Percentiles rank a stretch among this genome's conserved stretches.
Evolutionary conservation across 2,888 invertebrate genomes (phyloP).

Genomic region (Xiphydria camelus): DNA sequence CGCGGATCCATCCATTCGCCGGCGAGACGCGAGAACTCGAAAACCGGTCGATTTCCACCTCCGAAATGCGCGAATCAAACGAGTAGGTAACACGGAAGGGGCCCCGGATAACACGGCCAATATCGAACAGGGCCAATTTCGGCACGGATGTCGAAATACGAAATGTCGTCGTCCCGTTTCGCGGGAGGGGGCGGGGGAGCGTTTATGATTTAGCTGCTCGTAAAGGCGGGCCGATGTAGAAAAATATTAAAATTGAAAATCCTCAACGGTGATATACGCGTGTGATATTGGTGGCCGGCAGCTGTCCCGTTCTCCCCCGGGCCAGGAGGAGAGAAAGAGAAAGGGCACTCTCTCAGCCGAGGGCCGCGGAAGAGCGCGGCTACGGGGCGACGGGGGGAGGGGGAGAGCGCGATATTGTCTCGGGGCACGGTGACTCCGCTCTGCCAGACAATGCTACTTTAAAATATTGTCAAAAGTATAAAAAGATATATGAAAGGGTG

Average conservation of each 20-base stretch:
- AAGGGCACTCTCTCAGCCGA: too few species aligned
- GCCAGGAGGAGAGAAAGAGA: conserved; percentile 21
- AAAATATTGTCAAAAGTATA: conserved; percentile 53
- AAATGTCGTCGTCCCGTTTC: conserved; percentile 29
- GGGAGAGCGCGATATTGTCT: conserved; percentile 44
- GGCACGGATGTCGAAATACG: conserved; percentile 38
- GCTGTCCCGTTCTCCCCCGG: conserved; percentile 30
- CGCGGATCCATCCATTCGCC: too few species aligned
- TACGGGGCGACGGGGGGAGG: conserved; percentile 13
- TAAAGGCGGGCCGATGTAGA: conserved; percentile 46
- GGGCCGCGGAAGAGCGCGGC: conserved; percentile 10
- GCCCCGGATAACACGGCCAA: conserved; percentile 14
- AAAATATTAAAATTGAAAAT: conserved; percentile 58
- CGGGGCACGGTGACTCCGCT: conserved; percentile 39
- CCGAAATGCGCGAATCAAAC: too few species aligned
- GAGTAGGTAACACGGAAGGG: too few species aligned
- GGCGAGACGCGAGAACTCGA: too few species aligned
- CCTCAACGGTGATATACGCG: conserved; percentile 49
- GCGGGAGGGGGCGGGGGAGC: conserved; percentile 12
- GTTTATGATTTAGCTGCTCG: conserved; percentile 51
- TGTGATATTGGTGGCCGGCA: conserved; percentile 57
- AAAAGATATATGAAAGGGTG: conserved; percentile 32
- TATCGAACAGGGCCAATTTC: conserved; percentile 19
- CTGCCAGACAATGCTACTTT: conserved; percentile 51
- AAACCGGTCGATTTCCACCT: too few species aligned